phyloP scores from a whole-genome alignment of 2,113 vertebrate genomes.

The Tachycineta bicolor region DNA sequence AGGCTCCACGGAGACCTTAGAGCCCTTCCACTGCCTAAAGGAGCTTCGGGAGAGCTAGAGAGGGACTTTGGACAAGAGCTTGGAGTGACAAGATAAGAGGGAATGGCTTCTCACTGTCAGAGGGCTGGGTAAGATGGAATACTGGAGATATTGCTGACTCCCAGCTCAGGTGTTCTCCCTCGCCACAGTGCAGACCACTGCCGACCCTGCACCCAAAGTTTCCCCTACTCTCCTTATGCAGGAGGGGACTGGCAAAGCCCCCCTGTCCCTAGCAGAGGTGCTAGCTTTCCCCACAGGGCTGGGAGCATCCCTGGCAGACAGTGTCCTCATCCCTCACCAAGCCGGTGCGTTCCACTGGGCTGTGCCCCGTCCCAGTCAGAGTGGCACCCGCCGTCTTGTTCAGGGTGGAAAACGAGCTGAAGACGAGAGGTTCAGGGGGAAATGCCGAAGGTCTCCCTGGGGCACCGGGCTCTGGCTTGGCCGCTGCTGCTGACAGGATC shows the following conservation, averaged over 20 bases:
- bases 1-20: not conserved
- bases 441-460: not conserved
- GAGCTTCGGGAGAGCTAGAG: not conserved
- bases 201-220: not conserved
- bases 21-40: not conserved
- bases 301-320: not conserved
- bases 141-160: not conserved
- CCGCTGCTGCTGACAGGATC: not conserved
- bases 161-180: not conserved
- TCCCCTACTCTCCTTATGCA: not conserved
- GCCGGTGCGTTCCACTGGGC: fast-evolving
- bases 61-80: not conserved
- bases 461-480: fast-evolving
- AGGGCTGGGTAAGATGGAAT: not conserved
- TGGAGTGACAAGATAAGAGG: not conserved
- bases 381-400: not conserved
- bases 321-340: fast-evolving
- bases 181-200: not conserved
- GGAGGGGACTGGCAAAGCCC: not conserved
- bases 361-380: fast-evolving
- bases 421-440: not conserved
- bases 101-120: not conserved
- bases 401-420: not conserved
- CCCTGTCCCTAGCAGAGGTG: not conserved
- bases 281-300: not conserved